Evolutionary conservation across 2,113 vertebrate species (phyloP).

Genomic region (Taurulus bubalis): DNA sequence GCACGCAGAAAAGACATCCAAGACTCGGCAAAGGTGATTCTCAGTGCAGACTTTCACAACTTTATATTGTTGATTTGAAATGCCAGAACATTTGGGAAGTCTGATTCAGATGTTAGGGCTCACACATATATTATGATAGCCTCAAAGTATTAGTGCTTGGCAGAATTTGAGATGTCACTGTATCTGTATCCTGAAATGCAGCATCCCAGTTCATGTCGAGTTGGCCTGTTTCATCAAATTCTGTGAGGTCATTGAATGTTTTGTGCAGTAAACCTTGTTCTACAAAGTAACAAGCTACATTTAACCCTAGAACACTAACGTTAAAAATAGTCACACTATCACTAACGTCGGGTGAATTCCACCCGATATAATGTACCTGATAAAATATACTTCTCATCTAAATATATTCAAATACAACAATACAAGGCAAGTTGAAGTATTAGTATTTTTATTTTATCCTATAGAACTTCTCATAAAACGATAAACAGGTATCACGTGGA

Average conservation of each 20-base stretch:
- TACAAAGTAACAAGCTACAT: neutral
- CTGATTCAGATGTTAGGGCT: neutral
- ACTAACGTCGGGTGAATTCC: no score
- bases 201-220: neutral
- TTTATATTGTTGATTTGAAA: neutral
- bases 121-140: neutral
- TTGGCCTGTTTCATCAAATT: neutral
- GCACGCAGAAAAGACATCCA: constrained; percentile 91
- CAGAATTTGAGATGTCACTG: neutral
- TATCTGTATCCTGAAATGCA: neutral
- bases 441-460: no score
- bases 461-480: no score
- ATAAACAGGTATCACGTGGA: no score
- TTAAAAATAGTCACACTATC: no score
- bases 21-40: constrained; percentile 89
- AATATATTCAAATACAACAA: no score
- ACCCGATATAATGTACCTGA: no score
- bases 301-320: no score
- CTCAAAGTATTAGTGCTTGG: neutral
- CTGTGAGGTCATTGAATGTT: neutral
- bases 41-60: neutral
- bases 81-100: neutral
- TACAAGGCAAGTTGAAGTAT: no score
- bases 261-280: neutral
- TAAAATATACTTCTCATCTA: no score